Evolutionary conservation across 2,797 vertebrate species (phyloP), one percentile per base, ranked within the genome.

Genomic region (Moxostoma hubbsi): DNA sequence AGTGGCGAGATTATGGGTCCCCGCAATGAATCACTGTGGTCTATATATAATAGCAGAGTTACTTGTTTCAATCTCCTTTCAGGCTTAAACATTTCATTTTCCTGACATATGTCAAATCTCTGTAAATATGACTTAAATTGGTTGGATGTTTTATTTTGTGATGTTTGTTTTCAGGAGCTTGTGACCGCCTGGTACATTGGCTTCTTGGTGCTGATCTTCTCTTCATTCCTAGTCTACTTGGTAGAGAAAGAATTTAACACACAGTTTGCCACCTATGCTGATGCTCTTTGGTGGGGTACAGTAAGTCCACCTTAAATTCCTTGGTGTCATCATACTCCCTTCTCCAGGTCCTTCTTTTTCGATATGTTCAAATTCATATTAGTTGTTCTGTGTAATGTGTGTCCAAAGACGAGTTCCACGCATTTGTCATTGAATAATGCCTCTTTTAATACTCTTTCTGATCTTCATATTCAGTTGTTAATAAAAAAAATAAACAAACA

Each of bases 161-260:
- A 54, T 80, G 66, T 87, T 79, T 85, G 54, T 71, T 71, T 86
- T 77, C 91, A 99, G 98, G 98, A 99, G 89, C 93, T 99, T 92
- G 97, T 98, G 81, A 99, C 98, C 2, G 98, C 98, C 86, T 99
- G 98, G 98, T 99, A 99, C 93, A 99, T 99, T 84, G 98, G 98
- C 89, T 99, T 99, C 93, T 90, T 99, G 91, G 97, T 98, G 57
- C 97, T 99, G 86, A 99, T 99, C 90, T 99, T 99, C 94, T 99
- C 97, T 16, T 99, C 98, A 5, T 99, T 99, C 90, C 96, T 99
- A 78, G 97, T 99, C 89, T 99, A 99, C 90, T 93, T 99, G 84
- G 97, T 98, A 93, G 98, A 99, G 91, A 98, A 98, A 85, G 97
- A 99, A 90, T 92, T 91, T 90, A 99, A 99, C 89, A 94, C 93